Percentiles rank a stretch among this genome's conserved stretches.
Conservation (phyloP, 2,113 vertebrate genomes). For the Donacobius atricapilla region DNA sequence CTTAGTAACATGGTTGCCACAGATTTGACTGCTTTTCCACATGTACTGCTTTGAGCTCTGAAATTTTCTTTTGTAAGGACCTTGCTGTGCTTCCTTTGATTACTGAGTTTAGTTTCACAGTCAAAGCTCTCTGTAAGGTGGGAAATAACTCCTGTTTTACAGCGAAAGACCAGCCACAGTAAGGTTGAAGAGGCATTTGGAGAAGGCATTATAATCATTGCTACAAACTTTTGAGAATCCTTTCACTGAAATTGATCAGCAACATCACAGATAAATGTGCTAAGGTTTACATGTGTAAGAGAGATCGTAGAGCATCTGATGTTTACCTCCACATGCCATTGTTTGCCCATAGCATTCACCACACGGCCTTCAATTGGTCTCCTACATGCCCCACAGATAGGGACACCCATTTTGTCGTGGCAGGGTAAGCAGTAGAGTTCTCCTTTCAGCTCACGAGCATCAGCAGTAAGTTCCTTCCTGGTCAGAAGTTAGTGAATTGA, state of each 20-base stretch:
- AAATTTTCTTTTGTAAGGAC: neutral
- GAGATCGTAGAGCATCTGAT: neutral
- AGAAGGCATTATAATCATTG: neutral
- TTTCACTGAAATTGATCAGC: neutral
- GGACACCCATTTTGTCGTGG: conserved; percentile 98
- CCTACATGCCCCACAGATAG: conserved; percentile 95
- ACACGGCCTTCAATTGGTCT: conserved; percentile 96
- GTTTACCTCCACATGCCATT: conserved; percentile 98
- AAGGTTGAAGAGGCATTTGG: neutral
- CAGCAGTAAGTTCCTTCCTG: conserved; percentile 95
- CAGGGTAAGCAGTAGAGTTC: conserved; percentile 96
- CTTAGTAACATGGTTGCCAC: neutral
- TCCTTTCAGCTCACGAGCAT: conserved; percentile 93
- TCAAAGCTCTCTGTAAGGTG: neutral
- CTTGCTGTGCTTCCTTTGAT: neutral
- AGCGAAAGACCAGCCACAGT: neutral
- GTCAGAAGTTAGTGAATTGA: neutral
- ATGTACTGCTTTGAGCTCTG: neutral
- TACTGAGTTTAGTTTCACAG: neutral
- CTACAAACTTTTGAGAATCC: neutral
- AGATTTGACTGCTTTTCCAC: neutral
- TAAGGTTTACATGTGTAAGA: neutral
- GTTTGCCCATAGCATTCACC: conserved; percentile 98
- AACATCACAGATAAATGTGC: neutral
- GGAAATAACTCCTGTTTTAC: neutral